Percentiles rank a stretch among this genome's conserved stretches.
Conservation (phyloP, 2,888 invertebrate species). For the Seira ritae region DNA sequence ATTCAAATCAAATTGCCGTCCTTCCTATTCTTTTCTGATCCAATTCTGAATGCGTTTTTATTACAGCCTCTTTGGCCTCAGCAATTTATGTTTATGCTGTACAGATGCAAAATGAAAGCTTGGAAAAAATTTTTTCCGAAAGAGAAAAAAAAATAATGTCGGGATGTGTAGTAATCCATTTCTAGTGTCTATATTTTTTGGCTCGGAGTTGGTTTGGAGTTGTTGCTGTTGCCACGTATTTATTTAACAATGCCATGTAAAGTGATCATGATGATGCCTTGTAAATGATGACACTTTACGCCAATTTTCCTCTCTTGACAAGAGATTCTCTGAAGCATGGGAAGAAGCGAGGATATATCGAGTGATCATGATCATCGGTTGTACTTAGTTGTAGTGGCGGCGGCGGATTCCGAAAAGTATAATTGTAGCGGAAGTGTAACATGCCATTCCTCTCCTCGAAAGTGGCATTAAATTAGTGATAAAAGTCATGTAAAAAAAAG, state of each 20-base stretch:
- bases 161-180: too few relatives aligned
- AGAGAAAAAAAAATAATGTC: too few relatives aligned
- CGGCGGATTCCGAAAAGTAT: background rate
- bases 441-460: constrained; percentile 2
- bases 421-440: constrained; percentile 38
- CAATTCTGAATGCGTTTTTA: too few relatives aligned
- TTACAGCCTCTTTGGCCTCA: too few relatives aligned
- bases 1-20: constrained; percentile 57
- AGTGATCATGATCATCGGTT: too few relatives aligned
- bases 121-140: too few relatives aligned
- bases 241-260: too few relatives aligned
- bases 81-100: background rate
- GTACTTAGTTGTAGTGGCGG: too few relatives aligned
- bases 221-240: too few relatives aligned
- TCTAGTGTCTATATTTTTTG: too few relatives aligned
- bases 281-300: constrained; percentile 13
- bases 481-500: background rate
- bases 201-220: too few relatives aligned
- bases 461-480: constrained; percentile 11
- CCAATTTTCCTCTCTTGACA: constrained; percentile 13
- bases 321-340: background rate
- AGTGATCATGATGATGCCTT: background rate
- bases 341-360: too few relatives aligned
- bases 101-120: constrained; percentile 31
- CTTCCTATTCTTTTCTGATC: background rate